Conservation (phyloP, 2,888 invertebrate species). For the Arge pagana region DNA sequence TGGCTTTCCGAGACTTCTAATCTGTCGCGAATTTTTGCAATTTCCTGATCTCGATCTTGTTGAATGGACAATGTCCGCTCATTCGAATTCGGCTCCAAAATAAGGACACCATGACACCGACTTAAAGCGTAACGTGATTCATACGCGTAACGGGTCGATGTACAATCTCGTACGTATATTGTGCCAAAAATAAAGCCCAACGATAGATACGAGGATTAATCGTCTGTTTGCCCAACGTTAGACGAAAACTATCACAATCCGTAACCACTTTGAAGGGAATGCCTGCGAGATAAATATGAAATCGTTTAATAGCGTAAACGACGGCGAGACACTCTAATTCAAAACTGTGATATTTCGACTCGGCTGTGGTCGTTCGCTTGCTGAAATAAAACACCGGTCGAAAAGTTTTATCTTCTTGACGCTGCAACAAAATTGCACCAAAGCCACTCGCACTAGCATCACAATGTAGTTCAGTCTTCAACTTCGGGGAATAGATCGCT, state of each 20-base stretch:
- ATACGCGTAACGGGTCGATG: slow-evolving; percentile 35
- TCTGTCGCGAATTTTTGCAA: neutral
- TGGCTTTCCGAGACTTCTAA: slow-evolving; percentile 8
- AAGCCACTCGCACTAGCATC: slow-evolving; percentile 11
- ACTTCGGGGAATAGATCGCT: slow-evolving; percentile 36
- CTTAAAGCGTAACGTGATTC: slow-evolving; percentile 41
- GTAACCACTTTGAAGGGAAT: slow-evolving; percentile 33
- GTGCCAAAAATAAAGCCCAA: slow-evolving; percentile 29
- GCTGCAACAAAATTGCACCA: slow-evolving; percentile 11
- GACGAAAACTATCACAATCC: slow-evolving; percentile 29
- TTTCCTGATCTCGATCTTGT: slow-evolving; percentile 18
- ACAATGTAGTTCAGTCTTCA: slow-evolving; percentile 26
- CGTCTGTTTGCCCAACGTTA: slow-evolving; percentile 28
- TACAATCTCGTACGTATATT: slow-evolving; percentile 34
- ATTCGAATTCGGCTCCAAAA: slow-evolving; percentile 6
- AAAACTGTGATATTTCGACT: slow-evolving; percentile 27
- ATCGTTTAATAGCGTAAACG: slow-evolving; percentile 34
- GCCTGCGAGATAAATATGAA: slow-evolving; percentile 29
- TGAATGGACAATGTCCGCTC: slow-evolving; percentile 24
- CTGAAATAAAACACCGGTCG: slow-evolving; percentile 18
- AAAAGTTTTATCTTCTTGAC: neutral
- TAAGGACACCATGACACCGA: slow-evolving; percentile 18
- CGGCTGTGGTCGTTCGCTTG: slow-evolving; percentile 19
- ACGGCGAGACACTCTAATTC: slow-evolving; percentile 35
- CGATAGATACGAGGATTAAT: slow-evolving; percentile 28